These are phyloP conservation scores for Scomber colias DNA, from an alignment of 2,113 vertebrate genomes.

Conservation along the genomic window DNA sequence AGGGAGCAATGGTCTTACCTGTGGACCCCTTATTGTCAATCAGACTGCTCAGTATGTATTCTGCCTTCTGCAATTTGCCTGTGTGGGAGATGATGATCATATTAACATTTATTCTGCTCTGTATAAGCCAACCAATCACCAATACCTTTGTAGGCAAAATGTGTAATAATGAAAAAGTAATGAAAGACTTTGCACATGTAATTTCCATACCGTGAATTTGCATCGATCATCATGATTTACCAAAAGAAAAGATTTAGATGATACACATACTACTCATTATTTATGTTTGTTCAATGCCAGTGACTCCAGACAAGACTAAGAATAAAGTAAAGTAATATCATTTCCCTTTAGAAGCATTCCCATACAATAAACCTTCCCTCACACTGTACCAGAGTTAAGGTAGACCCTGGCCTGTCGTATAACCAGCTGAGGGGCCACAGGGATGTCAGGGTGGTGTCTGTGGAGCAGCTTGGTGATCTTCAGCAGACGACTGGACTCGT, in stretches of 20 bases:
- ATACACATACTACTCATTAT: background rate
- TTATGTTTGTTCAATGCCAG: background rate
- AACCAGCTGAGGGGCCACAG: conserved; percentile 92
- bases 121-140: background rate
- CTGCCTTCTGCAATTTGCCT: conserved; percentile 96
- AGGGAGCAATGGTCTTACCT: conserved; percentile 76
- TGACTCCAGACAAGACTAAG: background rate
- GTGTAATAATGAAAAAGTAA: background rate
- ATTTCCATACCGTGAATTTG: background rate
- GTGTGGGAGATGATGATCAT: conserved; percentile 16
- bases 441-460: conserved; percentile 78
- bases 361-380: background rate
- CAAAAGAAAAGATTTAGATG: background rate
- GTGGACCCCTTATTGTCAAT: conserved; percentile 90
- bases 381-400: conserved; percentile 86
- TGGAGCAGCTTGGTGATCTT: conserved; percentile 89
- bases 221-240: background rate
- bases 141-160: background rate
- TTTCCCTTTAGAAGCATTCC: background rate
- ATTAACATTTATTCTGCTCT: background rate
- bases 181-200: background rate
- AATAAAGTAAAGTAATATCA: background rate
- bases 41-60: conserved; percentile 93
- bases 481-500: conserved; percentile 88
- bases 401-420: conserved; percentile 93